Percentiles rank a stretch among this genome's conserved stretches.
phyloP scores from a whole-genome alignment of 2,888 invertebrate species.

The Drosophila kambysellisi region DNA sequence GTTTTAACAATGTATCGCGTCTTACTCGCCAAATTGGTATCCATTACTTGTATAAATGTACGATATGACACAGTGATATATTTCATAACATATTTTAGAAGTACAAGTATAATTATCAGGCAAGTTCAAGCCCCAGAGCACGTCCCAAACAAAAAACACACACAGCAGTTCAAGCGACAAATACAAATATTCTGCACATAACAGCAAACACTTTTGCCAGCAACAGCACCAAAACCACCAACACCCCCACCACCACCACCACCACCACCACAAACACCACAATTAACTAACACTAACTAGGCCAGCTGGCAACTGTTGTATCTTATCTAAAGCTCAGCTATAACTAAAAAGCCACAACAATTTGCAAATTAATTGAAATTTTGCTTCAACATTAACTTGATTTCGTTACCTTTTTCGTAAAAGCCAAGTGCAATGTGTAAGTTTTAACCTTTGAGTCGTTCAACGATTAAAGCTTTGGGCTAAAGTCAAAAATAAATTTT shows the following conservation, averaged over 20 bases:
- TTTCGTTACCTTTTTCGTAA: constrained; percentile 23
- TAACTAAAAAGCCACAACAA: constrained; percentile 76
- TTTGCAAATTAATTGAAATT: constrained; percentile 63
- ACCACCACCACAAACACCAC: constrained; percentile 35
- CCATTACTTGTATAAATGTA: constrained; percentile 81
- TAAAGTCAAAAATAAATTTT: constrained; percentile 37
- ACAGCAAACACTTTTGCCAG: constrained; percentile 23
- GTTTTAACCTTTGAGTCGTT: constrained; percentile 74
- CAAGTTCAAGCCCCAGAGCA: constrained; percentile 84
- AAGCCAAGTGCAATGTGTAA: constrained; percentile 29
- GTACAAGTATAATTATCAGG: constrained; percentile 66
- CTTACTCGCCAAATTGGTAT: constrained; percentile 46
- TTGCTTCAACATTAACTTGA: constrained; percentile 5
- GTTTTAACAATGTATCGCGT: constrained; percentile 38
- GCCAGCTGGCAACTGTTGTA: constrained; percentile 47
- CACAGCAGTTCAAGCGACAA: constrained; percentile 39
- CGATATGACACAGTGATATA: constrained; percentile 85
- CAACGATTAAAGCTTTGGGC: constrained; percentile 82
- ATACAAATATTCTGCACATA: constrained; percentile 10
- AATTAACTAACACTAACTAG: constrained; percentile 58
- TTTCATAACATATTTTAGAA: constrained; percentile 68
- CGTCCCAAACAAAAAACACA: constrained; percentile 38
- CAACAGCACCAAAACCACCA: constrained; percentile 5
- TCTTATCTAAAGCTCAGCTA: constrained; percentile 70
- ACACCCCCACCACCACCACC: constrained; percentile 1